phyloP scores from a whole-genome alignment of 2,113 vertebrate species.

The Rhombomys opimus region DNA sequence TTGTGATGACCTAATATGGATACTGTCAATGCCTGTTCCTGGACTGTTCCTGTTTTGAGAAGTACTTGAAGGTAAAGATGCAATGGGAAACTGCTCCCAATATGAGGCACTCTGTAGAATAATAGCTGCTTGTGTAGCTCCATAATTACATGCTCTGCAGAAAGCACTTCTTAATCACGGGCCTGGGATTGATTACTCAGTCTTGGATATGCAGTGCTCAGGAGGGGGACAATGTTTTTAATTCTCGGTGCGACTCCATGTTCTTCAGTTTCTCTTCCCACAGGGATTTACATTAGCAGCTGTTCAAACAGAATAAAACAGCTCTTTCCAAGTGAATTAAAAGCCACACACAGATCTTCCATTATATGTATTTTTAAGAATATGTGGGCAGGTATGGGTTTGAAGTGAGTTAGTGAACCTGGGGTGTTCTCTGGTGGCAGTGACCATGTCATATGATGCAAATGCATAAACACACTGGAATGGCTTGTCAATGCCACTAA shows the following conservation, averaged over 20 bases:
- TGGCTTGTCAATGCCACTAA: not conserved
- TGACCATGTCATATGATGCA: not conserved
- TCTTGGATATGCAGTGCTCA: not conserved
- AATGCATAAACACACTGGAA: not conserved
- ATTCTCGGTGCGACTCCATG: not conserved
- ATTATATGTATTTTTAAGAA: not conserved
- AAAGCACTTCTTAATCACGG: constrained; percentile 54
- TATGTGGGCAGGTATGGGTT: not conserved
- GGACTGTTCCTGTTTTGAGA: constrained; percentile 53
- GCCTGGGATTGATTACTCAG: not conserved
- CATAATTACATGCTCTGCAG: constrained; percentile 19
- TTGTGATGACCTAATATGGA: constrained; percentile 66
- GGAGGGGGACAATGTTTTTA: not conserved
- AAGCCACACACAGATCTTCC: not conserved
- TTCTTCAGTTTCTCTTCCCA: constrained; percentile 66
- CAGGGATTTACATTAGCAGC: constrained; percentile 64
- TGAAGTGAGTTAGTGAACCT: not conserved
- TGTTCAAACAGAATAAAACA: constrained; percentile 54
- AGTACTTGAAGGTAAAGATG: constrained; percentile 58
- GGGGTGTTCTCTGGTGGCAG: not conserved
- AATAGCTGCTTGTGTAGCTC: constrained; percentile 46
- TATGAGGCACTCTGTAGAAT: not conserved
- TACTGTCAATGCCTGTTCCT: constrained; percentile 38
- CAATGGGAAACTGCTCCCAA: constrained; percentile 35
- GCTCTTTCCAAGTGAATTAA: constrained; percentile 36